Percentiles rank a stretch among this genome's conserved stretches.
phyloP scores from a whole-genome alignment of 2,888 invertebrate species.

The Cephus pulcher region DNA sequence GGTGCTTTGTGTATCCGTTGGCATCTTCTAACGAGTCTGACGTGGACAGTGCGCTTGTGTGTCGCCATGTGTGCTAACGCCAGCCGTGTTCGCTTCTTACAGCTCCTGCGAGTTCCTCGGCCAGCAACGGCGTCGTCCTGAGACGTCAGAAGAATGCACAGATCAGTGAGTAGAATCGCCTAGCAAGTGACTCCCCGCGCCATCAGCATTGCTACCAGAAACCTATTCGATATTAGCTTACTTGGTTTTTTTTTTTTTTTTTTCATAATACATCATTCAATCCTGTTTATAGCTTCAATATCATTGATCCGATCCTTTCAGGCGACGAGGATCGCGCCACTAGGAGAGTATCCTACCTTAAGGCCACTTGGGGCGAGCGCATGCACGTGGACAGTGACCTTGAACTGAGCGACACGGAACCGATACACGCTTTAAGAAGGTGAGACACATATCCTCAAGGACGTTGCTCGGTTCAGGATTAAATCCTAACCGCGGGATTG shows the following conservation, averaged over 20 bases:
- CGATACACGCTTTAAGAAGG: slow-evolving; percentile 74
- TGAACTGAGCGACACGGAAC: slow-evolving; percentile 73
- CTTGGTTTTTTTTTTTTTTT: neutral
- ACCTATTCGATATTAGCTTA: slow-evolving; percentile 10
- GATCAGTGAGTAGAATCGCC: slow-evolving; percentile 48
- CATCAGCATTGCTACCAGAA: slow-evolving; percentile 9
- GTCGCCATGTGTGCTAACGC: slow-evolving; percentile 5
- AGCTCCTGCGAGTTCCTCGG: slow-evolving; percentile 42
- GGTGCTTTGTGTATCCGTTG: neutral
- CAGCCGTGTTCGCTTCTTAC: slow-evolving; percentile 28
- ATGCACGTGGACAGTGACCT: slow-evolving; percentile 79
- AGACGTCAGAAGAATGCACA: slow-evolving; percentile 60
- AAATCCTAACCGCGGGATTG: neutral
- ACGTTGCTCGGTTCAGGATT: neutral
- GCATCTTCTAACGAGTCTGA: neutral
- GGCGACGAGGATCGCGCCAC: slow-evolving; percentile 88
- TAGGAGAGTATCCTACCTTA: slow-evolving; percentile 92
- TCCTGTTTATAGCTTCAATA: neutral
- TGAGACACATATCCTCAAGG: slow-evolving; percentile 57
- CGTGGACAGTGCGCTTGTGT: neutral
- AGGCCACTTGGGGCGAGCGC: slow-evolving; percentile 88
- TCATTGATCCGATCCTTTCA: slow-evolving; percentile 50
- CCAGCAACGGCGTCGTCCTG: slow-evolving; percentile 56
- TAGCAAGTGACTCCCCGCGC: neutral
- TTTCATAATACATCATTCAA: neutral